Conservation (phyloP, 2,888 invertebrate species). For the Willowsia nigromaculata region DNA sequence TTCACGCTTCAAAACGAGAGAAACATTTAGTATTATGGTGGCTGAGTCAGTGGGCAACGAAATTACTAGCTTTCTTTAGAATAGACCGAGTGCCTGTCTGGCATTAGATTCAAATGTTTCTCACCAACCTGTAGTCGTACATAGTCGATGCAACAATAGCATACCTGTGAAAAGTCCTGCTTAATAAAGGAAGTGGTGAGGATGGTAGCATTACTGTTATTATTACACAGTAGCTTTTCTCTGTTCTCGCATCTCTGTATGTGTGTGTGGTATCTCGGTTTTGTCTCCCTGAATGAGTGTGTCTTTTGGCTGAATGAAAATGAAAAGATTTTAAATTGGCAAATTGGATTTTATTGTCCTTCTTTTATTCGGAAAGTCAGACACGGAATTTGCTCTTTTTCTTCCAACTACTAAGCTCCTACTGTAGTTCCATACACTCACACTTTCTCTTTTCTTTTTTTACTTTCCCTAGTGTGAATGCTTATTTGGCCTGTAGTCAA, state of each 20-base stretch:
- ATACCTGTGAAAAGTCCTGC: background rate
- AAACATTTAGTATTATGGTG: too few relatives aligned
- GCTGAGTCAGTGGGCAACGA: background rate
- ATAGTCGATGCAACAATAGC: background rate
- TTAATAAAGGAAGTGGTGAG: background rate
- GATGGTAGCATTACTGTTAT: background rate
- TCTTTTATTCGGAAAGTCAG: constrained; percentile 53
- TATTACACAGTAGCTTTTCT: background rate
- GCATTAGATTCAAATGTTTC: background rate
- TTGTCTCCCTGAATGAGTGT: constrained; percentile 21
- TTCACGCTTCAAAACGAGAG: too few relatives aligned
- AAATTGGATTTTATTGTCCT: constrained; percentile 76
- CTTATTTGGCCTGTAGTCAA: constrained; percentile 61
- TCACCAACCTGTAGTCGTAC: background rate
- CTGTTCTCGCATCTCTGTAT: too few relatives aligned
- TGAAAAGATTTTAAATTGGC: constrained; percentile 76
- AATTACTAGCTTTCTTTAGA: background rate
- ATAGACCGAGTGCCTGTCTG: background rate
- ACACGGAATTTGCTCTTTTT: constrained; percentile 51
- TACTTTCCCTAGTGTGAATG: background rate
- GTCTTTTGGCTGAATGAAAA: constrained; percentile 52
- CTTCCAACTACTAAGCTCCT: background rate
- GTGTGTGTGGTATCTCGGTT: background rate
- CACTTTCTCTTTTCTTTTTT: constrained; percentile 6
- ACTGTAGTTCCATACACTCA: background rate